phyloP scores from a whole-genome alignment of 2,113 vertebrate genomes.

The Uropsilus gracilis region DNA sequence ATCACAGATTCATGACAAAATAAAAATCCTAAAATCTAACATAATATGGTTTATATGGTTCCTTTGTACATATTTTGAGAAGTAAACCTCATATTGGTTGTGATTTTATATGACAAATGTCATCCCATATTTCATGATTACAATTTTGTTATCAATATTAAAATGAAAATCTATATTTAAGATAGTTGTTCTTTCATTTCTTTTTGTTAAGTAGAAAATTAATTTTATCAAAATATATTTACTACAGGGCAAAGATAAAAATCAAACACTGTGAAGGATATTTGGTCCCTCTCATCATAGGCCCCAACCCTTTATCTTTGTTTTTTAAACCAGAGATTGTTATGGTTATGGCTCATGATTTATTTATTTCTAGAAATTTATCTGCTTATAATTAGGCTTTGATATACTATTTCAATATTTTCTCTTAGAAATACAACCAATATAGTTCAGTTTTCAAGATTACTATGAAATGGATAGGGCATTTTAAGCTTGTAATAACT shows the following conservation, averaged over 20 bases:
- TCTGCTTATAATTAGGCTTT: background rate
- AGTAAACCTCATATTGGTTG: background rate
- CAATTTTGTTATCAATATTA: background rate
- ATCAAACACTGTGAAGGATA: background rate
- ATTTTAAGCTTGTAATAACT: background rate
- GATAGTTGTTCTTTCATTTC: background rate
- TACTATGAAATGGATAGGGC: background rate
- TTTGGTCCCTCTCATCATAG: background rate
- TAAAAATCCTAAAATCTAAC: background rate
- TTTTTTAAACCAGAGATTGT: background rate
- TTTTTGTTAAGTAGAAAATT: background rate
- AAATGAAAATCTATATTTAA: background rate
- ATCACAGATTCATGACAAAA: background rate
- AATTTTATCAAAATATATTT: background rate
- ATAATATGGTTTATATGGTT: background rate
- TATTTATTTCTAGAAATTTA: conserved; percentile 10
- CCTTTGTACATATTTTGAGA: background rate
- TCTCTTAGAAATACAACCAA: background rate
- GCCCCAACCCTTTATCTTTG: rapidly evolving
- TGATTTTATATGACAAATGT: background rate
- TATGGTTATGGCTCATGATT: background rate
- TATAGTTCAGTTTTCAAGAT: background rate
- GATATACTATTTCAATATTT: background rate
- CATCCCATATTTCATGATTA: background rate
- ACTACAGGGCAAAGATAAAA: background rate